Conservation (phyloP, 1,140 invertebrate genomes). For the Procambarus virginalis region DNA sequence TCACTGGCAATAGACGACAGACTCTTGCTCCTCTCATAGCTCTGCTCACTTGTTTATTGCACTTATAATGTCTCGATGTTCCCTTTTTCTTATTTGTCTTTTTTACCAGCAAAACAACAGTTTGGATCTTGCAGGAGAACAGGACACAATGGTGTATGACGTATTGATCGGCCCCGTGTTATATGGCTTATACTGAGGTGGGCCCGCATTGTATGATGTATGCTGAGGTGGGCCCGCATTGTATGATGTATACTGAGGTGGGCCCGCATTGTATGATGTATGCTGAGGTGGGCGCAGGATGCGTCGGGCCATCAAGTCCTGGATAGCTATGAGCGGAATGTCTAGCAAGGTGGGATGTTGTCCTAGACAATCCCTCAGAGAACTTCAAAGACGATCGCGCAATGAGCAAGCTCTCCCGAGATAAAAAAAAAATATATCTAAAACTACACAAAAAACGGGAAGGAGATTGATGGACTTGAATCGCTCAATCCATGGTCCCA, state of each 20-base stretch:
- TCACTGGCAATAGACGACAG: constrained; percentile 58
- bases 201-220: no score
- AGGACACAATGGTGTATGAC: background rate
- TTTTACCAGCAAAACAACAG: constrained; percentile 43
- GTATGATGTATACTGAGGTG: no score
- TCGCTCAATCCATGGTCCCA: background rate
- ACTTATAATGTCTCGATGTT: constrained; percentile 37
- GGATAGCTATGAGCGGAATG: background rate
- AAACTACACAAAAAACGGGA: no score
- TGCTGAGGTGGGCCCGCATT: no score
- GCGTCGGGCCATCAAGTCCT: background rate
- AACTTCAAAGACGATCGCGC: no score
- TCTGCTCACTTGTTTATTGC: constrained; percentile 58
- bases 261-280: no score
- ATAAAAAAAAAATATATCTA: background rate
- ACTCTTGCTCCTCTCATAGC: constrained; percentile 17
- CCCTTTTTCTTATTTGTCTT: constrained; percentile 6
- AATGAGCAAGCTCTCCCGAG: background rate
- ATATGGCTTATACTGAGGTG: no score
- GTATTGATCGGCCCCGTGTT: no score
- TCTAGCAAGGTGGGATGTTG: no score
- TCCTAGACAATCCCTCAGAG: no score
- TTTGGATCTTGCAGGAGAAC: constrained; percentile 19
- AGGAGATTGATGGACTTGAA: background rate
- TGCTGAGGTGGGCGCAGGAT: background rate